Evolutionary conservation across 2,888 invertebrate genomes (phyloP).

Genomic region (Tillus elongatus): DNA sequence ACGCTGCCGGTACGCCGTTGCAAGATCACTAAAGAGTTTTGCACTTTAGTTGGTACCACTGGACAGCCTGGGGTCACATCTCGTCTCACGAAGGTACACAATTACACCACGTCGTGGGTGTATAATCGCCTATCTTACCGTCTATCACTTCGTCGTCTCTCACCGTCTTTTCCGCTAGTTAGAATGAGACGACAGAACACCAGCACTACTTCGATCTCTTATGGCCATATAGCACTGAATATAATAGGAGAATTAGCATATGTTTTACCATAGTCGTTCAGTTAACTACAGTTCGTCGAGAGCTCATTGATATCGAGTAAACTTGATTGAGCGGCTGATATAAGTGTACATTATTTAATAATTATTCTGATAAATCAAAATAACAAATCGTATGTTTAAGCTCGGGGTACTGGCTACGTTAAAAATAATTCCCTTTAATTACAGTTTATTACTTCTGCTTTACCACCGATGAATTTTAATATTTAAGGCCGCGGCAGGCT

Average conservation of each 20-base stretch:
- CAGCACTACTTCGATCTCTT: conserved; percentile 14
- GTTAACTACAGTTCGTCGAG: conserved; percentile 11
- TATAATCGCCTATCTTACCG: conserved; percentile 39
- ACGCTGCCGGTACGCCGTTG: no score
- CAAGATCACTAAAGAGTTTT: no score
- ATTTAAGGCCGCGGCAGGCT: conserved; percentile 15
- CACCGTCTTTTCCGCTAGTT: conserved; percentile 22
- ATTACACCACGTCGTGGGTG: conserved; percentile 42
- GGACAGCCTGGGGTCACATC: conserved; percentile 37
- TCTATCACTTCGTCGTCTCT: conserved; percentile 26
- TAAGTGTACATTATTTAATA: conserved; percentile 44
- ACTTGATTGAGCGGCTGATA: conserved; percentile 27
- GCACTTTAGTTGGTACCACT: conserved; percentile 35
- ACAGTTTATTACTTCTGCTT: conserved; percentile 38
- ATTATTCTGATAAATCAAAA: conserved; percentile 46
- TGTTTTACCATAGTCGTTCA: conserved; percentile 30
- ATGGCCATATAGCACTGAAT: conserved; percentile 42
- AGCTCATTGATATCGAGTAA: conserved; percentile 8
- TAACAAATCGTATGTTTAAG: conserved; percentile 42
- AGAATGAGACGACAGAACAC: conserved; percentile 18
- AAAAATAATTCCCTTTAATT: conserved; percentile 43
- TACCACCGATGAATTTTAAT: conserved; percentile 27
- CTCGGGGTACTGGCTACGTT: conserved; percentile 36
- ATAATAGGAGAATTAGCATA: conserved; percentile 45
- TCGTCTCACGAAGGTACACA: conserved; percentile 40